A percentile compares a stretch with the other conserved stretches of the same genome.
phyloP scores from a whole-genome alignment of 1,140 invertebrate genomes.

The Lasioglossum albipes region DNA sequence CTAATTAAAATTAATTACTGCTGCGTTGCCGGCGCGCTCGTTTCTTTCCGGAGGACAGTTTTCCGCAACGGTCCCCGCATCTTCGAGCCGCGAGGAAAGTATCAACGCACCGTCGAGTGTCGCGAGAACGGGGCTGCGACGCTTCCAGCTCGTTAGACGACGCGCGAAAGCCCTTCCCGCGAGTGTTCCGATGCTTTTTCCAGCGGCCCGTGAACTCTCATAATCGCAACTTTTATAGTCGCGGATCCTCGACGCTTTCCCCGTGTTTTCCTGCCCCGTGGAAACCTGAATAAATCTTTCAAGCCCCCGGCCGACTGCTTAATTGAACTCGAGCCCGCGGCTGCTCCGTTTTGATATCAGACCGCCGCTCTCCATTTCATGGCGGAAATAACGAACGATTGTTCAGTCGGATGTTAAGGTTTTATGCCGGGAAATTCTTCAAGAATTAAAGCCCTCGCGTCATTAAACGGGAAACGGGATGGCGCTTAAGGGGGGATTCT shows the following conservation, averaged over 20 bases:
- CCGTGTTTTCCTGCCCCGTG: not conserved
- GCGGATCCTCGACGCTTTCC: not conserved
- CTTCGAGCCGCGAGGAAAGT: slow-evolving; percentile 1
- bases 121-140: slow-evolving; percentile 50
- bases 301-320: too few species aligned
- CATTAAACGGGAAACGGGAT: too few species aligned
- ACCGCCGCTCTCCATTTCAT: too few species aligned
- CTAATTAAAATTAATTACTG: slow-evolving; percentile 53
- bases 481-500: too few species aligned
- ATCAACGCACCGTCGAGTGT: slow-evolving; percentile 42
- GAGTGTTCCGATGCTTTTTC: not conserved
- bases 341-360: too few species aligned
- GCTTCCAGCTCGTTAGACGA: slow-evolving; percentile 55
- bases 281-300: too few species aligned
- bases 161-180: not conserved
- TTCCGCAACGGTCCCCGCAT: not conserved
- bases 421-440: too few species aligned
- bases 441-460: too few species aligned
- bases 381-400: too few species aligned
- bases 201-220: not conserved
- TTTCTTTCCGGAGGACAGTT: not conserved
- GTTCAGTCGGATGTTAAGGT: too few species aligned
- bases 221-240: not conserved
- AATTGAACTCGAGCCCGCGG: too few species aligned
- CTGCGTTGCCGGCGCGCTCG: not conserved